phyloP scores from a whole-genome alignment of 1,140 invertebrate species.

The Drosophila ercepeae region DNA sequence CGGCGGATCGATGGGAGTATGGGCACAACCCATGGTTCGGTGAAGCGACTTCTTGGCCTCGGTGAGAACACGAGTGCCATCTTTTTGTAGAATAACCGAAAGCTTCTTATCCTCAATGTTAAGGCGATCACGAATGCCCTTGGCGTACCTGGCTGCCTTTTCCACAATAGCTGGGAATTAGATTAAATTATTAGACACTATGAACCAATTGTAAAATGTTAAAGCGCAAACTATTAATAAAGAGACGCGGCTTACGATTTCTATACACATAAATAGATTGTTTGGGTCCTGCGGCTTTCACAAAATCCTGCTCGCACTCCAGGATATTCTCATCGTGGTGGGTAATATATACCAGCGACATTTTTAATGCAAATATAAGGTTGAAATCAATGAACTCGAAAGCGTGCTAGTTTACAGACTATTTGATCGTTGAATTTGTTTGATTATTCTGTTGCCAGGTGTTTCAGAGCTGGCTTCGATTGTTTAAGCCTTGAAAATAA shows the following conservation, averaged over 20 bases:
- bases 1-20: constrained; percentile 85
- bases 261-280: background rate
- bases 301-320: constrained; percentile 78
- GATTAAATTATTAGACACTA: too few species aligned
- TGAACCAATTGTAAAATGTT: too few species aligned
- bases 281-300: constrained; percentile 6
- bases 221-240: too few species aligned
- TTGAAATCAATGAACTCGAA: constrained; percentile 25
- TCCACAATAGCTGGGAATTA: constrained; percentile 3
- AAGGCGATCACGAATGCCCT: constrained; percentile 35
- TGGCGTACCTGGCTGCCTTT: constrained; percentile 24
- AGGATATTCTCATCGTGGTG: constrained; percentile 85
- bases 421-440: background rate
- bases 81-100: constrained; percentile 45
- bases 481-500: constrained; percentile 19
- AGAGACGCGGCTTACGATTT: constrained; percentile 3
- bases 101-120: constrained; percentile 54
- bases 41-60: constrained; percentile 78
- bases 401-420: constrained; percentile 19
- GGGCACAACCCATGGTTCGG: constrained; percentile 86
- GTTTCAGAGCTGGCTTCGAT: background rate
- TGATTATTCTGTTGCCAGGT: constrained; percentile 18
- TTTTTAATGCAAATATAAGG: constrained; percentile 40
- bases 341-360: constrained; percentile 84
- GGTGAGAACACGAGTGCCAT: constrained; percentile 61